phyloP scores from a whole-genome alignment of 2,113 vertebrate genomes.

The Callopanchax toddi region DNA sequence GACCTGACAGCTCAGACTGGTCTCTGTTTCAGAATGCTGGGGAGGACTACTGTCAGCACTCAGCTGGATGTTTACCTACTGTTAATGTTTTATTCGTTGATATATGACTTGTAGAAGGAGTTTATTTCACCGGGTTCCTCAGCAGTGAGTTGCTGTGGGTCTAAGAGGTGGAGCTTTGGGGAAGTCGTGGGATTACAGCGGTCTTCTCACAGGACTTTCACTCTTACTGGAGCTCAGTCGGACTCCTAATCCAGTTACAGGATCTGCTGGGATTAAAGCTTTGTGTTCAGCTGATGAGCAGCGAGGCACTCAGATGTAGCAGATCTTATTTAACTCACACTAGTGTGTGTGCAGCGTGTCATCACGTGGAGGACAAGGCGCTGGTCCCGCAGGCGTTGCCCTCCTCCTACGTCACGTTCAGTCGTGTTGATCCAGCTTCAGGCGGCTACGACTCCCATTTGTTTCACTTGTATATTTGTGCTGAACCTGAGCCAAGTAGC shows the following conservation, averaged over 20 bases:
- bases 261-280: conserved; percentile 64
- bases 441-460: not conserved
- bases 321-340: conserved; percentile 20
- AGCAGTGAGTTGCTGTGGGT: too few relatives aligned
- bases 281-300: conserved; percentile 16
- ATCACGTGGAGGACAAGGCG: not conserved
- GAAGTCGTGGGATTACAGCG: not conserved
- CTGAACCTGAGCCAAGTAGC: conserved; percentile 10
- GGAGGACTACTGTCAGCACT: not conserved
- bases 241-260: conserved; percentile 61
- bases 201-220: conserved; percentile 31
- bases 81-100: too few relatives aligned
- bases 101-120: too few relatives aligned
- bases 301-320: conserved; percentile 16
- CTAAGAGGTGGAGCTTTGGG: not conserved
- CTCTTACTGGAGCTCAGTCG: conserved; percentile 1
- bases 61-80: too few relatives aligned
- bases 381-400: conserved; percentile 1
- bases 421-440: not conserved
- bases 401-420: not conserved
- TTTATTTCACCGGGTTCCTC: too few relatives aligned
- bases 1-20: conserved; percentile 1
- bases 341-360: not conserved
- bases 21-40: conserved; percentile 3
- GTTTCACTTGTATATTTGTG: not conserved